A percentile compares a stretch with the other conserved stretches of the same genome.
These are phyloP conservation scores for Anagyrus pseudococci DNA, from an alignment of 2,888 invertebrate genomes.

Conservation along the genomic window DNA sequence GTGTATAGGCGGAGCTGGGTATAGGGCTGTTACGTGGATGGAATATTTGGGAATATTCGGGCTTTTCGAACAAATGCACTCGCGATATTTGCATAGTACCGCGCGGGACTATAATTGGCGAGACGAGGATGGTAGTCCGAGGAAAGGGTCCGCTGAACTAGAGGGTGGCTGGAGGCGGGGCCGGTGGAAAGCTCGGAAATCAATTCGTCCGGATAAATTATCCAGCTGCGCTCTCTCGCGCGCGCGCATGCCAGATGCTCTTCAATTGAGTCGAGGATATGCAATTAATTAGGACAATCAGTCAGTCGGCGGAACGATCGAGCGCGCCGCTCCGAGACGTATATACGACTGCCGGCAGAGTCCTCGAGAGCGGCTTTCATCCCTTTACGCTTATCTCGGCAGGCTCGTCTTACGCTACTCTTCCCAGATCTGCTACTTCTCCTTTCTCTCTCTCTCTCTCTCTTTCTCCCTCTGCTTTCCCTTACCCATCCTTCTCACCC, in stretches of 20 bases:
- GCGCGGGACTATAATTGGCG: too few species aligned
- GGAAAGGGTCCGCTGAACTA: background rate
- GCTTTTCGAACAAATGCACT: too few species aligned
- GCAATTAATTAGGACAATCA: conserved; percentile 36
- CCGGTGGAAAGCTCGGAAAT: conserved; percentile 15
- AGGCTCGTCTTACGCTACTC: too few species aligned
- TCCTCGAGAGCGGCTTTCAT: too few species aligned
- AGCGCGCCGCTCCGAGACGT: background rate
- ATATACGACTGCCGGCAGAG: too few species aligned
- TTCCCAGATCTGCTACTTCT: background rate
- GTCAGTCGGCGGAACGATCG: conserved; percentile 15
- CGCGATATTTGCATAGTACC: too few species aligned
- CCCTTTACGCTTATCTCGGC: too few species aligned
- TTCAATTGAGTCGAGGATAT: conserved; percentile 20
- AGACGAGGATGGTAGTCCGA: too few species aligned
- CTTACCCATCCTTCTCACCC: too few species aligned
- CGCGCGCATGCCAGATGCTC: conserved; percentile 1
- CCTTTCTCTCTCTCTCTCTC: conserved; percentile 3
- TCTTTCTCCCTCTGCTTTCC: conserved; percentile 9
- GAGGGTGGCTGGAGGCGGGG: background rate
- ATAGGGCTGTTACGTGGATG: too few species aligned
- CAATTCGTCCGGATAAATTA: conserved; percentile 26
- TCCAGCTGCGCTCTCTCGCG: background rate
- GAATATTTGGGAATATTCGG: too few species aligned
- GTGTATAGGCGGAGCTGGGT: too few species aligned